Percentiles rank a stretch among this genome's conserved stretches.
Evolutionary conservation across 2,113 vertebrate species (phyloP).

Genomic region (Gorsachius goisagi): DNA sequence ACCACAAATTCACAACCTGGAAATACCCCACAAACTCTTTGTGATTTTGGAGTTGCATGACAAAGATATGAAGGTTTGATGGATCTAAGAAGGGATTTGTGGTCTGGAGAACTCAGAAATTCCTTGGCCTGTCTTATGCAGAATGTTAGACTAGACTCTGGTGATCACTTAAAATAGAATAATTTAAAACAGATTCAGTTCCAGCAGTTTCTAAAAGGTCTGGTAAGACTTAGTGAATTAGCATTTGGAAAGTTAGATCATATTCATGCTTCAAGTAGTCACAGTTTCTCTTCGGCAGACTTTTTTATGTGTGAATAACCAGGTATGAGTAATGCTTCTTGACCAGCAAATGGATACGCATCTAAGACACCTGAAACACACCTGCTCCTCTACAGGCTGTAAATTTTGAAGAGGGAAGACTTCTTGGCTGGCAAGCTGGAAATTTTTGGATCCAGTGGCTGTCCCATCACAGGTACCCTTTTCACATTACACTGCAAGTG

Average conservation of each 20-base stretch:
- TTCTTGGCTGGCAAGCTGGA: background rate
- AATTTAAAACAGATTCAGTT: constrained; percentile 53
- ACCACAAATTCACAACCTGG: constrained; percentile 22
- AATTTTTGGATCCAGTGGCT: background rate
- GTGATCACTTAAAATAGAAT: constrained; percentile 57
- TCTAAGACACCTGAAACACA: background rate
- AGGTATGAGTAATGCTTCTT: background rate
- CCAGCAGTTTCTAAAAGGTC: constrained; percentile 51
- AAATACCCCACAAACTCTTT: background rate
- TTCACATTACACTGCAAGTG: background rate
- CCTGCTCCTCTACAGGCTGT: background rate
- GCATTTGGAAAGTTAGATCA: constrained; percentile 27
- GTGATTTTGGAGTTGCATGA: constrained; percentile 31
- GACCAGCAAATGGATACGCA: background rate
- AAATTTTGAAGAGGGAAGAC: background rate
- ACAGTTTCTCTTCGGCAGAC: background rate
- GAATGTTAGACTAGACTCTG: constrained; percentile 32
- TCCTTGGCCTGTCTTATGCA: constrained; percentile 32
- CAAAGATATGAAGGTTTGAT: constrained; percentile 12
- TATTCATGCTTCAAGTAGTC: background rate
- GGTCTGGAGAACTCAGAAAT: constrained; percentile 49
- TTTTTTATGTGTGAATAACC: background rate
- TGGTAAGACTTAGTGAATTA: constrained; percentile 47
- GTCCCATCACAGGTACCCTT: background rate
- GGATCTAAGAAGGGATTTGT: constrained; percentile 36